Conservation (phyloP, 2,797 vertebrate species). For the Aythya fuligula region DNA sequence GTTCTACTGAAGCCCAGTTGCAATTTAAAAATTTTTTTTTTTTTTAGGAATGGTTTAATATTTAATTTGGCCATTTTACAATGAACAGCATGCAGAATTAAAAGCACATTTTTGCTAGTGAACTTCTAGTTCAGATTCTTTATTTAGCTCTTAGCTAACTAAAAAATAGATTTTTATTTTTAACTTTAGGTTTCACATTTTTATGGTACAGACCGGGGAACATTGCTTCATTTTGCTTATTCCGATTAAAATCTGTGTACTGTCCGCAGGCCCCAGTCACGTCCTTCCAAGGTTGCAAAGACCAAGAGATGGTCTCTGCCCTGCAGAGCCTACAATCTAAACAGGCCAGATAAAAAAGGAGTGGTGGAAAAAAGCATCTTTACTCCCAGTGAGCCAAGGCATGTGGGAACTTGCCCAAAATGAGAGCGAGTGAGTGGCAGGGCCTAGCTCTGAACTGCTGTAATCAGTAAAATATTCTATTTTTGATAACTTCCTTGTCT, state of each 20-base stretch:
- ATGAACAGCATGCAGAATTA: neutral
- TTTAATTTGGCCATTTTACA: slow-evolving; percentile 40
- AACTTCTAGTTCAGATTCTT: neutral
- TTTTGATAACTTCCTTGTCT: slow-evolving; percentile 67
- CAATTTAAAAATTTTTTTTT: neutral
- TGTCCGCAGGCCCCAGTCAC: neutral
- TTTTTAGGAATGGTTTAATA: neutral
- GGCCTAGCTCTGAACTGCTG: slow-evolving; percentile 40
- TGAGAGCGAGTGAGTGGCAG: slow-evolving; percentile 48
- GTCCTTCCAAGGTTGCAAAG: neutral
- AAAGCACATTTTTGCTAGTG: neutral
- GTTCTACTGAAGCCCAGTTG: neutral
- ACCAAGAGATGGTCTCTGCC: neutral
- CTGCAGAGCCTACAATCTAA: neutral
- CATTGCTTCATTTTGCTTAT: neutral
- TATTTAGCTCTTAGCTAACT: neutral
- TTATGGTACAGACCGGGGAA: neutral
- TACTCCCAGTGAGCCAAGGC: slow-evolving; percentile 2
- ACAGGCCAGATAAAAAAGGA: neutral
- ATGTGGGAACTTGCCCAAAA: slow-evolving; percentile 13
- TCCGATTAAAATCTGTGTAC: neutral
- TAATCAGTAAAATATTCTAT: slow-evolving; percentile 67
- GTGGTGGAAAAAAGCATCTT: neutral
- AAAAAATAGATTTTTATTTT: neutral
- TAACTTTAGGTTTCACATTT: neutral